Conservation (phyloP, 2,797 vertebrate species). For the Aphelocoma californica region DNA sequence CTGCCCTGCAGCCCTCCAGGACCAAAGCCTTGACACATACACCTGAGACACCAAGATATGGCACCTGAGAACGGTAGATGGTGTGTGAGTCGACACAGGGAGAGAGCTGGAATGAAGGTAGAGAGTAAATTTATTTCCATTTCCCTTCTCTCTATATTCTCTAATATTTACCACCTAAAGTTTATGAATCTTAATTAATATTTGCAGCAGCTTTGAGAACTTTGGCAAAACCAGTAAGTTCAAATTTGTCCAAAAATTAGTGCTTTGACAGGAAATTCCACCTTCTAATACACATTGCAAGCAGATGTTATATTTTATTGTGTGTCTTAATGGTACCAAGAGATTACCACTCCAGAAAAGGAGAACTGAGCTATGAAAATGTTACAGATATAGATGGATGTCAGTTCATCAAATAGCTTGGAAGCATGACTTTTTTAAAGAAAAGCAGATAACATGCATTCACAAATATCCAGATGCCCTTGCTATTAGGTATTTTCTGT, state of each 20-base stretch:
- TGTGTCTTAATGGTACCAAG: background rate
- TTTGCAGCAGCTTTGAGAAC: background rate
- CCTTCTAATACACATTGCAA: background rate
- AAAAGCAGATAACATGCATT: background rate
- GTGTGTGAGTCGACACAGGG: background rate
- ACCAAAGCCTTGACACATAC: background rate
- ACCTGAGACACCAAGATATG: rapidly evolving
- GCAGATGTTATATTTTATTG: background rate
- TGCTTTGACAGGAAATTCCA: background rate
- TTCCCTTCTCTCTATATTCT: background rate
- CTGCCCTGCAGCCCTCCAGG: rapidly evolving
- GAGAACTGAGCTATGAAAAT: background rate
- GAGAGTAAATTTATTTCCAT: background rate
- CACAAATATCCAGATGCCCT: background rate
- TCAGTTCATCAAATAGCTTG: background rate
- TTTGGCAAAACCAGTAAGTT: background rate
- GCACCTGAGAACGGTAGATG: background rate
- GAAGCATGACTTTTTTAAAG: background rate
- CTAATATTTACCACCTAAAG: background rate
- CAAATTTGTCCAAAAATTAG: background rate
- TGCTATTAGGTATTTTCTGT: background rate
- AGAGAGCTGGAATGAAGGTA: background rate
- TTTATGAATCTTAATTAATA: background rate
- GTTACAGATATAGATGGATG: background rate
- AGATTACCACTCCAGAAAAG: background rate